These are phyloP conservation scores for Falco naumanni DNA, from an alignment of 2,797 vertebrate species.

Conservation along the genomic window DNA sequence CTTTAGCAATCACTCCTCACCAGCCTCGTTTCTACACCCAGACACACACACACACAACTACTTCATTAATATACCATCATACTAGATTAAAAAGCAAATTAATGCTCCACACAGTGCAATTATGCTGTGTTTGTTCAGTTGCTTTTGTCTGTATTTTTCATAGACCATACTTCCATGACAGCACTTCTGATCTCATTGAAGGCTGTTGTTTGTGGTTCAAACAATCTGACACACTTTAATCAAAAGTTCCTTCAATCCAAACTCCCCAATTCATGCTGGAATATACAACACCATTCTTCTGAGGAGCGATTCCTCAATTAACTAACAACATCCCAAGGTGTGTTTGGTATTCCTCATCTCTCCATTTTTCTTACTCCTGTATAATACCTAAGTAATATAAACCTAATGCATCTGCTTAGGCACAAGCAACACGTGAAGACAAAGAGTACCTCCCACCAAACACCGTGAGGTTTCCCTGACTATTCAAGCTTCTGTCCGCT, in stretches of 20 bases:
- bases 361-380: background rate
- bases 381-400: background rate
- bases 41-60: background rate
- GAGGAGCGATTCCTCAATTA: background rate
- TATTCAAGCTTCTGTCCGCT: background rate
- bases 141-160: background rate
- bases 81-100: background rate
- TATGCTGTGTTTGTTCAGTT: background rate
- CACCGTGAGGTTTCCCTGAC: background rate
- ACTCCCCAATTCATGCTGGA: background rate
- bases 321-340: background rate
- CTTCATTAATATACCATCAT: background rate
- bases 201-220: background rate
- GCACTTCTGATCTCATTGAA: background rate
- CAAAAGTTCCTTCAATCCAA: background rate
- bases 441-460: background rate
- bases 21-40: background rate
- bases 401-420: no score
- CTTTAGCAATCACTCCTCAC: background rate
- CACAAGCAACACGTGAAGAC: accelerated
- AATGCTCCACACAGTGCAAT: background rate
- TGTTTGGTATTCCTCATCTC: background rate
- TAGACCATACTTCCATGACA: background rate
- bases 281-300: accelerated
- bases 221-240: background rate